Percentiles rank a stretch among this genome's conserved stretches.
These are phyloP conservation scores for Ailuropoda melanoleuca DNA, from an alignment of 2,113 vertebrate species.

Conservation along the genomic window DNA sequence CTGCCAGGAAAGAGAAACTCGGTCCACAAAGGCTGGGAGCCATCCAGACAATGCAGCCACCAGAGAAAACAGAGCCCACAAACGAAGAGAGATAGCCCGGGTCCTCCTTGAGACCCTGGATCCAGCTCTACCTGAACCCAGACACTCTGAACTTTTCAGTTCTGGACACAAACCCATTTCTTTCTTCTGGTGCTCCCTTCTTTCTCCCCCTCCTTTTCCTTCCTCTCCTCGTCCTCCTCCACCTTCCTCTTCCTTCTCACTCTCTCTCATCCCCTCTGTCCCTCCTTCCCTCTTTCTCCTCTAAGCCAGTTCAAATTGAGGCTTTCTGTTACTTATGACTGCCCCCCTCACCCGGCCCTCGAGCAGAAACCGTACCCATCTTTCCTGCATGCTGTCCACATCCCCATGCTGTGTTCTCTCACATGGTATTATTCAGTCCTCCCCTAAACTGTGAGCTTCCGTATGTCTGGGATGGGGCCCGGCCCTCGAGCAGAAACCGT, in stretches of 20 bases:
- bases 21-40: not conserved
- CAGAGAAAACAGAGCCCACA: not conserved
- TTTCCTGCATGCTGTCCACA: not conserved
- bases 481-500: not conserved
- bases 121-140: not conserved
- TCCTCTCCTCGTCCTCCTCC: not conserved
- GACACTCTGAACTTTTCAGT: no score
- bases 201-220: not conserved
- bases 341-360: fast-evolving
- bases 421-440: not conserved
- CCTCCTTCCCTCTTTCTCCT: no score
- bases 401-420: not conserved
- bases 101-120: not conserved
- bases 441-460: no score
- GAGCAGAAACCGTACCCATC: not conserved
- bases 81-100: fast-evolving
- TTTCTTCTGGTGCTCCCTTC: not conserved
- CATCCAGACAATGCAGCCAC: not conserved
- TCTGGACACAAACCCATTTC: not conserved
- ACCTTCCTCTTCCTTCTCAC: no score
- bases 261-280: no score
- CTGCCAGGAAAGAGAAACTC: not conserved
- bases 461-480: not conserved
- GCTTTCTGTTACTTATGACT: not conserved
- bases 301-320: not conserved